Percentiles rank a stretch among this genome's conserved stretches.
phyloP scores from a whole-genome alignment of 2,113 vertebrate species.

The Herpetotheres cachinnans region DNA sequence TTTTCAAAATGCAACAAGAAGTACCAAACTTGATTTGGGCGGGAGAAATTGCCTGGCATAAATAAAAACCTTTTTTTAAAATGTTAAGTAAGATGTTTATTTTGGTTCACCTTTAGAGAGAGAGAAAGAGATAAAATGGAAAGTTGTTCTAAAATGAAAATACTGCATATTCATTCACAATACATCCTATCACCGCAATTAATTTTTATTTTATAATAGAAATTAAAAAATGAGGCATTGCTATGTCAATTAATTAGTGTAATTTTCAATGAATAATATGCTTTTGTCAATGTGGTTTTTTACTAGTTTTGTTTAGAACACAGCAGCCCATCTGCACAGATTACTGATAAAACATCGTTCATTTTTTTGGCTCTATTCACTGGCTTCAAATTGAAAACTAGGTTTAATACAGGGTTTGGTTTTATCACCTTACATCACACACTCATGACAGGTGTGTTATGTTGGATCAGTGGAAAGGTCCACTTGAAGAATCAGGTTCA shows the following conservation, averaged over 20 bases:
- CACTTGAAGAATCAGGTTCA: not conserved
- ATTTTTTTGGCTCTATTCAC: not conserved
- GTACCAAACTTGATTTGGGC: not conserved
- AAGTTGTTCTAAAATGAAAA: not conserved
- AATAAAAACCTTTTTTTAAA: not conserved
- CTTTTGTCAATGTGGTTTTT: accelerated
- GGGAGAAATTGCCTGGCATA: not conserved
- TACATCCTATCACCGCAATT: not conserved
- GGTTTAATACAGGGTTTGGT: not conserved
- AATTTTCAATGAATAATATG: not conserved
- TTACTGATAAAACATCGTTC: not conserved
- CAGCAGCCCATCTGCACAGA: not conserved
- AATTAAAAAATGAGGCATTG: not conserved
- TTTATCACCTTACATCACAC: not conserved
- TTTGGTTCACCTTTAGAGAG: not conserved
- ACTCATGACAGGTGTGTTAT: not conserved
- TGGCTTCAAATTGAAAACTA: not conserved
- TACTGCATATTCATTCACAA: not conserved
- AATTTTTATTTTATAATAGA: not conserved
- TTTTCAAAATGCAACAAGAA: not conserved
- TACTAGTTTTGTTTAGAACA: not conserved
- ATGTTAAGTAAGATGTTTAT: not conserved
- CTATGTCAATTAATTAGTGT: not conserved
- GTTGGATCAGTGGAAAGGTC: not conserved
- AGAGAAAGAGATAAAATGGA: too few relatives aligned